Percentiles rank a stretch among this genome's conserved stretches.
These are phyloP conservation scores for Haliclystus octoradiatus DNA, from an alignment of 30 jellyfish, hydroid and myxozoan genomes.

Conservation along the genomic window DNA sequence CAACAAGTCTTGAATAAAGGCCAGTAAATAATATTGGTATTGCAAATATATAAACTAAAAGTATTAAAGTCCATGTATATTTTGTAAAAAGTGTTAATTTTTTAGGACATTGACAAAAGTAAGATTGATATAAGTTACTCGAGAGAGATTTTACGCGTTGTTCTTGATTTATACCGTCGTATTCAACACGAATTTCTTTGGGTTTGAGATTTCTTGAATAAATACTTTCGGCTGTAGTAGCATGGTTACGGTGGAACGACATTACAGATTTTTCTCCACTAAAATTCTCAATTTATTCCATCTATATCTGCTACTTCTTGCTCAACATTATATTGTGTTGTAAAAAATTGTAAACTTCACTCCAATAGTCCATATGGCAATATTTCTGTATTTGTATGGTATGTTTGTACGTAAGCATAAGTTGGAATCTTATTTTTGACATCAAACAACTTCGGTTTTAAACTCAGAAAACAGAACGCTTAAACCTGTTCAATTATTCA, in stretches of 20 bases:
- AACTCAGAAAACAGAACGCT: no score
- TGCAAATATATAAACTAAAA: slow-evolving; percentile 47
- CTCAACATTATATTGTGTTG: no score
- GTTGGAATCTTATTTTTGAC: no score
- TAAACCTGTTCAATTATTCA: no score
- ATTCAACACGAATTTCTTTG: slow-evolving; percentile 51
- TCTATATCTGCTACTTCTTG: no score
- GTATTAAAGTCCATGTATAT: slow-evolving; percentile 55
- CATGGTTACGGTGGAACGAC: background rate
- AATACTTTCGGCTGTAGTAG: background rate
- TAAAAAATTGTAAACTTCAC: no score
- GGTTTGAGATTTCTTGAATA: slow-evolving; percentile 6
- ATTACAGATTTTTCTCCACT: no score
- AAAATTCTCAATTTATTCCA: no score
- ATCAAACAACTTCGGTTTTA: no score
- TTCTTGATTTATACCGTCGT: slow-evolving; percentile 33
- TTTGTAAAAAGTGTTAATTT: slow-evolving; percentile 46
- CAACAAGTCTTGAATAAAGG: slow-evolving; percentile 17
- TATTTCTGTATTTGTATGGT: no score
- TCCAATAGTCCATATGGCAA: no score
- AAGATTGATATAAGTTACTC: slow-evolving; percentile 50
- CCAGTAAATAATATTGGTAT: slow-evolving; percentile 60
- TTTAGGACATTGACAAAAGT: slow-evolving; percentile 66
- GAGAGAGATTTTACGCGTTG: slow-evolving; percentile 33
- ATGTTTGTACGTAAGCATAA: no score